Evolutionary conservation across 2,888 invertebrate species (phyloP).

Genomic region (Aspidiotus destructor): DNA sequence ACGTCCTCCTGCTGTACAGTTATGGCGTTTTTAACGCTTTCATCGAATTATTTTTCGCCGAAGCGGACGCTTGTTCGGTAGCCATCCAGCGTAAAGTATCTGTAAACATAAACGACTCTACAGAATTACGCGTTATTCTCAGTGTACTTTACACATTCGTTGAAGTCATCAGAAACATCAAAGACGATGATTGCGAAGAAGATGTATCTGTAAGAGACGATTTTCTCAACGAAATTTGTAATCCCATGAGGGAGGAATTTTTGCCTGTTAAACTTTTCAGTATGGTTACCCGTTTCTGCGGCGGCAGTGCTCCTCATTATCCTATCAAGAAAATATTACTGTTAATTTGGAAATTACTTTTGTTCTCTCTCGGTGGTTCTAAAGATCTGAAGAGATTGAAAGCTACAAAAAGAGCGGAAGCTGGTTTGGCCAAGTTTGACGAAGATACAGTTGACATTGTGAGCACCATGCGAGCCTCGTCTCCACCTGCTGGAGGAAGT

Average conservation of each 20-base stretch:
- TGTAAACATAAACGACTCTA: constrained; percentile 79
- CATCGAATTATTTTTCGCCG: constrained; percentile 61
- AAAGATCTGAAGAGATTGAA: constrained; percentile 70
- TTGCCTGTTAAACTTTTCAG: constrained; percentile 79
- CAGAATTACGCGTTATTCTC: constrained; percentile 81
- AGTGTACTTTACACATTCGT: constrained; percentile 91
- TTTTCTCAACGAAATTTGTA: constrained; percentile 52
- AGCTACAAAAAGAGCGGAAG: constrained; percentile 37
- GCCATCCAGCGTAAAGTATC: constrained; percentile 60
- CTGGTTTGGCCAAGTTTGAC: constrained; percentile 60
- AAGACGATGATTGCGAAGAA: constrained; percentile 34
- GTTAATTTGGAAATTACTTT: constrained; percentile 86
- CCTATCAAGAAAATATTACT: constrained; percentile 97
- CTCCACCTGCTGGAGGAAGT: constrained; percentile 85
- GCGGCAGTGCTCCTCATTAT: constrained; percentile 90
- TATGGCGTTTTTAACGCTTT: constrained; percentile 83
- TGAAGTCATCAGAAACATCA: constrained; percentile 69
- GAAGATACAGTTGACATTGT: constrained; percentile 96
- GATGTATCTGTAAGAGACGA: constrained; percentile 47
- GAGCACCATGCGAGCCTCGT: constrained; percentile 84
- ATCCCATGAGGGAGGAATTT: constrained; percentile 64
- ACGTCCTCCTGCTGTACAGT: constrained; percentile 78
- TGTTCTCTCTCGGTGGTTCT: constrained; percentile 87
- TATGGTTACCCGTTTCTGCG: constrained; percentile 95
- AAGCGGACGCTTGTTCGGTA: constrained; percentile 14